Evolutionary conservation across 2,113 vertebrate species (phyloP), one percentile per base, ranked within the genome.

Genomic region (Eptatretus burgeri): DNA sequence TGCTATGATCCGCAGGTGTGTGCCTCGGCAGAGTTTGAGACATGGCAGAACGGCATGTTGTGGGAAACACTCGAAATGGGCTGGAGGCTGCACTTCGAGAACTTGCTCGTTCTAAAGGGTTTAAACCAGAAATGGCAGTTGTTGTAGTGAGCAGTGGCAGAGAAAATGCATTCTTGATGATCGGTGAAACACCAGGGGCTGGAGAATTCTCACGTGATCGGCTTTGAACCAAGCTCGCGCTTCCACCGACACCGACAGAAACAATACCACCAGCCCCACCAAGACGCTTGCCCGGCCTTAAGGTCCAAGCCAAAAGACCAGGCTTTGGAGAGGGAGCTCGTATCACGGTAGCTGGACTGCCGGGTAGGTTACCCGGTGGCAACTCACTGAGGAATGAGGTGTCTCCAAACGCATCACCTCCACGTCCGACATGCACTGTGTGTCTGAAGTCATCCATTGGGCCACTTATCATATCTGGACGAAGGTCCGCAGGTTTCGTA

Each of bases 351-450:
- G 68, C 68, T 0, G 76, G 77, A 2, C 80, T 79, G 11, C 80
- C 74, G 3, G 27, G 27, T 3, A 41, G 27, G 27, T 41, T 41
- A 41, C 27, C 27, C 7, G 27, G 27, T 41, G 27, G 27, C 27
- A 41, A 41, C 13, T 72, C 78, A 68, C 78, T 77, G 53, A 86
- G 75, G 69, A 86, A 85, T 13, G 83, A 82, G 56, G 82, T 85
- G 74, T 84, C 83, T 10, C 83, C 83, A n/a, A 84, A 84, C 19
- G 76, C 78, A 14, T 84, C 82, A 2, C 83, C 82, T 8, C 82
- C 79, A 41, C 82, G 75, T 9, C 83, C 83, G n/a, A 86, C 81
- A 69, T 86, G 83, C 80, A 86, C 79, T 13, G 82, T 85, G 75
- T 84, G 82, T 13, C 83, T 77, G 72, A 85, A 84, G 73, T 86